Base-by-base conservation (phyloP, 2,888 invertebrate species). In the Agelastica alni region DNA sequence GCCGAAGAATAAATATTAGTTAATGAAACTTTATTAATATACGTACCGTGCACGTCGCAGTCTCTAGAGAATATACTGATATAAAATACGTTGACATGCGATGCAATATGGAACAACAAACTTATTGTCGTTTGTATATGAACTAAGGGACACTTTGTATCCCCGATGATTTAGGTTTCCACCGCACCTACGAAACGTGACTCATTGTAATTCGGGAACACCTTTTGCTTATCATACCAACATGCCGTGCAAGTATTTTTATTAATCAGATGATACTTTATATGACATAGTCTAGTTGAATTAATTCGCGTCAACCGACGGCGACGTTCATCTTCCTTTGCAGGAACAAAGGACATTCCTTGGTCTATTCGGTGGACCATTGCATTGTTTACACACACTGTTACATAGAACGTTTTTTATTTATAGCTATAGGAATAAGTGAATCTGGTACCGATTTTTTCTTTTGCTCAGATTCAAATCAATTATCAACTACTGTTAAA, bases 161-260 rank as follows among this genome's bases (percentile, higher is more conserved):
- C 57, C 61, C 64, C 53, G 56, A 59, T 60, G 64, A 56, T 52
- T 53, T 56, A 62, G 58, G 55, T 44, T 61, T 48, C 55, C 55
- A 62, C 64, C 65, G 56, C 65, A 57, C 66, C 65, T 62, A 60
- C 46, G 34, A 65, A 56, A 63, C 66, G 66, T 66, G 66, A 66
- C 66, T 64, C 58, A 58, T 58, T 56, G 55, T 56, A 64, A 64
- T 66, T 66, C 53, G 46, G 53, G 53, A 48, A 53, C 53, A 53
- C 53, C 53, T 53, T 43, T 16, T 45, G n/a, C 37, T 53, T 43
- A 47, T 53, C 53, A 48, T 53, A 53, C 48, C 31, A 53, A 43
- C 53, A 53, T 53, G 53, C 47, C 30, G 43, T 48, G 48, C 48
- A 42, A 42, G 49, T 49, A 42, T 39, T 47, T 49, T 49, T 49